Conservation (phyloP, 2,888 invertebrate genomes). For the Andrena dorsata region DNA sequence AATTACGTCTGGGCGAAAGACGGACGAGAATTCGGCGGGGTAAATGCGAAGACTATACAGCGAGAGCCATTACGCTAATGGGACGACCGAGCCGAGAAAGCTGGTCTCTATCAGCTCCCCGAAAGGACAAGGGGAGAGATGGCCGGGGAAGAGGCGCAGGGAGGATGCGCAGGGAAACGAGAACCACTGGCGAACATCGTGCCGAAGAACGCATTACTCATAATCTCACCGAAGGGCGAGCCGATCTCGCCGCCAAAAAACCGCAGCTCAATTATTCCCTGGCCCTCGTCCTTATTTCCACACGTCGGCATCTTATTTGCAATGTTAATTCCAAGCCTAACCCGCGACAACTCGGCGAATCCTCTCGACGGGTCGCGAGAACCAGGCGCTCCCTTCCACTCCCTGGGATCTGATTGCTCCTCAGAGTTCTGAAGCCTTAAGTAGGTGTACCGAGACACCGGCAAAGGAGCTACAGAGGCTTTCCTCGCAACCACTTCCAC, state of each 20-base stretch:
- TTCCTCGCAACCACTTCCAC: too few species aligned
- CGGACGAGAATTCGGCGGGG: slow-evolving; percentile 69
- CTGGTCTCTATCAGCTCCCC: slow-evolving; percentile 77
- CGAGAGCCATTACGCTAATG: slow-evolving; percentile 81
- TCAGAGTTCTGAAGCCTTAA: too few species aligned
- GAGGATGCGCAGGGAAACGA: slow-evolving; percentile 27
- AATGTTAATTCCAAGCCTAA: slow-evolving; percentile 64
- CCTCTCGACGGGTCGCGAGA: neutral
- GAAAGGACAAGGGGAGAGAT: slow-evolving; percentile 53
- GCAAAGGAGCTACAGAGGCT: too few species aligned
- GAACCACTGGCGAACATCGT: slow-evolving; percentile 52
- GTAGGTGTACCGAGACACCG: too few species aligned
- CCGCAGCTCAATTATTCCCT: slow-evolving; percentile 58
- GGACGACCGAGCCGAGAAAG: slow-evolving; percentile 73
- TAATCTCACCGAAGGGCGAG: slow-evolving; percentile 72
- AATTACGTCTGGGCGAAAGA: slow-evolving; percentile 41
- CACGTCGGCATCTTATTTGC: slow-evolving; percentile 67
- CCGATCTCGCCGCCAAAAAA: slow-evolving; percentile 58
- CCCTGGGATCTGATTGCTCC: too few species aligned
- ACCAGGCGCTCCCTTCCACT: too few species aligned
- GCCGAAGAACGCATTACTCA: slow-evolving; percentile 73
- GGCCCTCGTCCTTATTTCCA: slow-evolving; percentile 35
- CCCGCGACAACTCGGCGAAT: neutral
- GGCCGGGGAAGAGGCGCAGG: slow-evolving; percentile 7
- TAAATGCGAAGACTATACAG: slow-evolving; percentile 78